Conservation (phyloP, 2,888 invertebrate genomes). For the Gastracanthus pulcherrimus region DNA sequence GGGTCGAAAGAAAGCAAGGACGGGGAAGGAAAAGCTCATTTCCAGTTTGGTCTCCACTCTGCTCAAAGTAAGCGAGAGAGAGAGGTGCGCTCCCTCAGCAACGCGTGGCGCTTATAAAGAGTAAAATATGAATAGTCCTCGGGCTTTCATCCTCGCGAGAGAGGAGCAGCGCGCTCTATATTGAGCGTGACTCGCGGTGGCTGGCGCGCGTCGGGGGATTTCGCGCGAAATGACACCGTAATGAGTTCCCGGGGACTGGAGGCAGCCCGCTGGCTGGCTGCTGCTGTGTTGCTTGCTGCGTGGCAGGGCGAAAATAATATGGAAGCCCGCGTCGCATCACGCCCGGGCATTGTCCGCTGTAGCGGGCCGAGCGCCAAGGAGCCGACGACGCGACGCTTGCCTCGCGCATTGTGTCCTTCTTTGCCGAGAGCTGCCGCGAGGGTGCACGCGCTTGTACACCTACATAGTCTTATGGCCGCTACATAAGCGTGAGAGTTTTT, state of each 20-base stretch:
- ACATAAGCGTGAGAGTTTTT: no score
- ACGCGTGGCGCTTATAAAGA: no score
- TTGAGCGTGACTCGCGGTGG: conserved; percentile 1
- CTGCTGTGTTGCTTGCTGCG: no score
- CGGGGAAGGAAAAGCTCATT: conserved; percentile 32
- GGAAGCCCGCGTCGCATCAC: neutral
- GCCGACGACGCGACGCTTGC: no score
- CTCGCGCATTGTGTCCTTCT: no score
- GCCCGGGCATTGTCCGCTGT: conserved; percentile 19
- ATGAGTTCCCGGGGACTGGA: conserved; percentile 51
- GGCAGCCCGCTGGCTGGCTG: no score
- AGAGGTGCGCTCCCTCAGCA: neutral
- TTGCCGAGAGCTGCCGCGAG: no score
- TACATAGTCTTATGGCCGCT: no score
- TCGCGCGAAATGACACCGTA: conserved; percentile 47
- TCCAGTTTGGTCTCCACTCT: conserved; percentile 5
- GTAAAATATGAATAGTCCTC: conserved; percentile 47
- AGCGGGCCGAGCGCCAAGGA: no score
- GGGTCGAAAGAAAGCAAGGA: neutral
- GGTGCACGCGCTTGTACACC: no score
- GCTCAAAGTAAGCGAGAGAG: conserved; percentile 13
- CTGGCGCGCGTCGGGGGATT: neutral
- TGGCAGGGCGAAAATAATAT: no score
- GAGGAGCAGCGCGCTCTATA: neutral
- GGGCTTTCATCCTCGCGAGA: neutral